Conservation (phyloP, 1,140 invertebrate species). For the Gryllus bimaculatus region DNA sequence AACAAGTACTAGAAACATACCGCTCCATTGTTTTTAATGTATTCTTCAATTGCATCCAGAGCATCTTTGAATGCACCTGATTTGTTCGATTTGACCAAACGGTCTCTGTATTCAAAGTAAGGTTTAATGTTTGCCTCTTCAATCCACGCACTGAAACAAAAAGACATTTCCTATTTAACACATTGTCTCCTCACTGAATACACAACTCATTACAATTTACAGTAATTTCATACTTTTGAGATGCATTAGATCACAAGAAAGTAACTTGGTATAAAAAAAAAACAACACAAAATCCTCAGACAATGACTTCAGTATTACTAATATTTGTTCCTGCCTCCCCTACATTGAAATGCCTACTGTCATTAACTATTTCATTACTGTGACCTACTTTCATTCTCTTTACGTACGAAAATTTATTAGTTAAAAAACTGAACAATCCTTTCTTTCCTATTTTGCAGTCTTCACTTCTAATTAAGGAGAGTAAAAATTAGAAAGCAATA, state of each 20-base stretch:
- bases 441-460: too few species aligned
- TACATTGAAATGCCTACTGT: too few species aligned
- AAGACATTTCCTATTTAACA: constrained; percentile 22
- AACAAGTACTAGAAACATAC: constrained; percentile 31
- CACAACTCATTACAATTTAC: background rate
- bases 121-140: constrained; percentile 75
- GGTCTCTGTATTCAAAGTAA: constrained; percentile 72
- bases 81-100: constrained; percentile 68
- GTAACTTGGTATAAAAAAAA: background rate
- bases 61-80: constrained; percentile 74
- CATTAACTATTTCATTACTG: too few species aligned
- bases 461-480: too few species aligned
- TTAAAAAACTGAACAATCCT: too few species aligned
- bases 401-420: too few species aligned
- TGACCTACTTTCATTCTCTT: too few species aligned
- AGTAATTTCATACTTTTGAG: too few species aligned
- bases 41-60: constrained; percentile 75
- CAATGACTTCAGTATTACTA: too few species aligned
- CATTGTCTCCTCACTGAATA: constrained; percentile 12
- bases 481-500: too few species aligned
- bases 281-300: background rate
- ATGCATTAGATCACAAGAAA: too few species aligned
- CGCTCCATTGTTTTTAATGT: constrained; percentile 46
- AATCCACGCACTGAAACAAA: constrained; percentile 74
- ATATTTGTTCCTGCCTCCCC: too few species aligned